Conservation (phyloP, 2,888 invertebrate species). For the Anorthoa munda region DNA sequence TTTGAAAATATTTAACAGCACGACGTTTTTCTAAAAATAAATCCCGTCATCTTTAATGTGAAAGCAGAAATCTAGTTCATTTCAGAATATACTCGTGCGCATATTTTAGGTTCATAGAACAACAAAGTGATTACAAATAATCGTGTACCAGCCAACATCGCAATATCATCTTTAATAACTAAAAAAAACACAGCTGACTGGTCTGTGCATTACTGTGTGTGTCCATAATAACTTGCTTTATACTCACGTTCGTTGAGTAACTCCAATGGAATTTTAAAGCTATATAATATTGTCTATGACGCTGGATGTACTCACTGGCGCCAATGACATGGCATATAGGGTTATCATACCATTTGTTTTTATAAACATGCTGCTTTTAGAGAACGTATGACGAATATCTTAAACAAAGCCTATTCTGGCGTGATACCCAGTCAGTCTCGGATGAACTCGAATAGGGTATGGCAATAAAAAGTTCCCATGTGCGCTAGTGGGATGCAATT, state of each 20-base stretch:
- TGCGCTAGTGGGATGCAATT: conserved; percentile 16
- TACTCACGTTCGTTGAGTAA: conserved; percentile 76
- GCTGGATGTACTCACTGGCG: conserved; percentile 73
- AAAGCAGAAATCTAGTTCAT: conserved; percentile 5
- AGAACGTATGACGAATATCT: conserved; percentile 32
- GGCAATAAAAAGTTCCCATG: conserved; percentile 15
- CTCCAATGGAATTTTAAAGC: conserved; percentile 72
- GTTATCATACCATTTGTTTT: conserved; percentile 57
- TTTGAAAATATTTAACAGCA: background rate
- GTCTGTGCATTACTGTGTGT: conserved; percentile 49
- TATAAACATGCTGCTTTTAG: conserved; percentile 21
- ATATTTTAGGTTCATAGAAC: conserved; percentile 9
- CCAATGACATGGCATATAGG: conserved; percentile 69
- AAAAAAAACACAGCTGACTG: conserved; percentile 56
- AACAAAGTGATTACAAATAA: conserved; percentile 20
- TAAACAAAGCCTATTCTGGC: conserved; percentile 25
- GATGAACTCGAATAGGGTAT: conserved; percentile 1
- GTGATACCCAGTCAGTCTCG: background rate
- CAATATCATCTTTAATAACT: conserved; percentile 37
- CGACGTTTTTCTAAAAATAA: background rate
- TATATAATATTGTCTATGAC: conserved; percentile 71
- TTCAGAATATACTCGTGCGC: background rate
- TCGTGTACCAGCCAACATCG: conserved; percentile 14
- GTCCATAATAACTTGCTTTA: conserved; percentile 73
- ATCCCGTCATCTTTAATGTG: background rate